phyloP scores from a whole-genome alignment of 2,797 vertebrate species.

The Nasua narica region DNA sequence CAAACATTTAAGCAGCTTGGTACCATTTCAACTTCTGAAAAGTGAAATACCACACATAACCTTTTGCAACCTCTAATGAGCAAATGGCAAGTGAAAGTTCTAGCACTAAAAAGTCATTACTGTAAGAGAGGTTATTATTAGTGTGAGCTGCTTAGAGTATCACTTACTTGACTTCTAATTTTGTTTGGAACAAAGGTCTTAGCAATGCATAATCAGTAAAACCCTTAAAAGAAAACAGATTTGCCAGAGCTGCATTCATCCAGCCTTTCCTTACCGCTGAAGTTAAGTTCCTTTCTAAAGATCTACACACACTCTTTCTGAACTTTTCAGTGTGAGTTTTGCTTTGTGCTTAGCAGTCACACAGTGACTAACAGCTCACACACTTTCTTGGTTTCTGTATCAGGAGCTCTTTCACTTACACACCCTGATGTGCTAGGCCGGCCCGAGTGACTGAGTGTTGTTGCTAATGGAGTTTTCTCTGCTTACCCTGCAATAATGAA shows the following conservation, averaged over 20 bases:
- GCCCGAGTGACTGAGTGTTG: neutral
- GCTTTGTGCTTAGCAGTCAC: neutral
- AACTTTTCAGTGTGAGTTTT: constrained; percentile 24
- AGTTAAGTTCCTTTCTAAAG: neutral
- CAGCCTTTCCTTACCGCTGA: neutral
- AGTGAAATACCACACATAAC: neutral
- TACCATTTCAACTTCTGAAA: constrained; percentile 24
- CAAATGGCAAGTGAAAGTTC: constrained; percentile 30
- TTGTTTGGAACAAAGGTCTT: constrained; percentile 64
- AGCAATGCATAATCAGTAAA: constrained; percentile 60
- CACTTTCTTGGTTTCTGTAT: neutral
- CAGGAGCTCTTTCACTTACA: constrained; percentile 8
- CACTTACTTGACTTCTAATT: constrained; percentile 60
- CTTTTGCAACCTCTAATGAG: constrained; percentile 50
- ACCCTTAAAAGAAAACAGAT: constrained; percentile 56
- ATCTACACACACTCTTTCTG: neutral
- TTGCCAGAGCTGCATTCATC: constrained; percentile 10
- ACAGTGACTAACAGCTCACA: neutral
- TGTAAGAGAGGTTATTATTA: constrained; percentile 53
- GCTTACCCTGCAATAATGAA: neutral
- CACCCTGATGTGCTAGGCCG: neutral
- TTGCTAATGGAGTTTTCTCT: neutral
- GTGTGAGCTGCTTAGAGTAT: constrained; percentile 24
- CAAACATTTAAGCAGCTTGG: neutral
- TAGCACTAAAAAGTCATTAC: constrained; percentile 60